phyloP scores from a whole-genome alignment of 2,797 vertebrate genomes.

The Microchirus variegatus region DNA sequence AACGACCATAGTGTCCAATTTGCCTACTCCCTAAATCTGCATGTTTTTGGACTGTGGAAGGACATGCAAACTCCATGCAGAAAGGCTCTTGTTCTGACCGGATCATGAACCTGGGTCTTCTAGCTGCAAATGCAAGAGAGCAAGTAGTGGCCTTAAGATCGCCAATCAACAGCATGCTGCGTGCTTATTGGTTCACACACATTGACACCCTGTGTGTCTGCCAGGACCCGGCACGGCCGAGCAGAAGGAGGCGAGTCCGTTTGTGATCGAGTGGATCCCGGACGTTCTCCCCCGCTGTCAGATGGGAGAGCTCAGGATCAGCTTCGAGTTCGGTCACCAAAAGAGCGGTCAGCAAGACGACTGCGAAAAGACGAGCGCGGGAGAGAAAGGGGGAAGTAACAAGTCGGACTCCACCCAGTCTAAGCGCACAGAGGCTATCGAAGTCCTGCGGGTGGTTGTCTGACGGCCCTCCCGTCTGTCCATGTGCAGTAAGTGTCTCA shows the following conservation, averaged over 20 bases:
- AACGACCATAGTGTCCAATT: too few relatives aligned
- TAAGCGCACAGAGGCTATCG: constrained; percentile 23
- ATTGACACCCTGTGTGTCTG: neutral
- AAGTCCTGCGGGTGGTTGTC: constrained; percentile 53
- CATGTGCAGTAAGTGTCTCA: too few relatives aligned
- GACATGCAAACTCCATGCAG: too few relatives aligned
- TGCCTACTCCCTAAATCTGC: too few relatives aligned
- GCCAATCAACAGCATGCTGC: too few relatives aligned
- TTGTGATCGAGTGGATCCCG: constrained; percentile 93
- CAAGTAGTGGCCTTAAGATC: too few relatives aligned
- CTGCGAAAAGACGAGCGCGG: constrained; percentile 38
- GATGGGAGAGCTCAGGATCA: constrained; percentile 89
- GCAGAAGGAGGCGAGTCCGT: constrained; percentile 86
- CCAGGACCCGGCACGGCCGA: constrained; percentile 83
- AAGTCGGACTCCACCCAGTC: constrained; percentile 35
- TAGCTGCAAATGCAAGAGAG: too few relatives aligned
- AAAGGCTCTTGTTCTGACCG: too few relatives aligned
- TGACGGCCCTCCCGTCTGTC: neutral
- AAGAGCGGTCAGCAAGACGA: constrained; percentile 81
- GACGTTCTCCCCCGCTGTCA: constrained; percentile 87
- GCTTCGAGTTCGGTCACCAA: constrained; percentile 91
- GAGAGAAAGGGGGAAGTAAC: constrained; percentile 31
- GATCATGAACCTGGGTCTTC: too few relatives aligned
- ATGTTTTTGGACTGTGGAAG: too few relatives aligned
- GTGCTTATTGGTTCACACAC: too few relatives aligned